phyloP scores from a whole-genome alignment of 2,113 vertebrate species.

The Acrocephalus arundinaceus region DNA sequence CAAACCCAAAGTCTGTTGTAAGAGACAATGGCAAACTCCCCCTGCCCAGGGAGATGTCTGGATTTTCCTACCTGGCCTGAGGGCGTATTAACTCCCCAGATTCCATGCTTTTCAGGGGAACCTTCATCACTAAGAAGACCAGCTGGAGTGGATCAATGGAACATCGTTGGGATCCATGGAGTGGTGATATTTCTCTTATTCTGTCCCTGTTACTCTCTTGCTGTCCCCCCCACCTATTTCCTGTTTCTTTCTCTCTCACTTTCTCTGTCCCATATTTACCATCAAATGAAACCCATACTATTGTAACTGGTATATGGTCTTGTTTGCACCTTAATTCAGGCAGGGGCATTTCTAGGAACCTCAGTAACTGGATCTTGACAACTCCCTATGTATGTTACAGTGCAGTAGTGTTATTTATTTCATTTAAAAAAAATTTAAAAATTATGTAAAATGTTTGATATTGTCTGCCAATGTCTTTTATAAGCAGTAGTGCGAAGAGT shows the following conservation, averaged over 20 bases:
- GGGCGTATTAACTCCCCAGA: not conserved
- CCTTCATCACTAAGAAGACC: not conserved
- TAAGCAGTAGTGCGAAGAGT: not conserved
- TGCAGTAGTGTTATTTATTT: not conserved
- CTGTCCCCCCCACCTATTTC: too few species aligned
- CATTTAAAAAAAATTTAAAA: not conserved
- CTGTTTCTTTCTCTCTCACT: not conserved
- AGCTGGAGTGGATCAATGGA: not conserved
- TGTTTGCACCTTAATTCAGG: not conserved
- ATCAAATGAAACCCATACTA: not conserved
- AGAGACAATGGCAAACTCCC: not conserved
- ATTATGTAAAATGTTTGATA: not conserved
- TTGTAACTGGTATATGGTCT: not conserved
- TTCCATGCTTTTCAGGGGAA: not conserved
- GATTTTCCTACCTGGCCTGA: not conserved
- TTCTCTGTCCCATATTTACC: too few species aligned
- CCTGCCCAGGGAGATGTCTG: not conserved
- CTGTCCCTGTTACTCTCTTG: not conserved
- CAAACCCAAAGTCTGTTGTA: not conserved
- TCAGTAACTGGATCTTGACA: not conserved
- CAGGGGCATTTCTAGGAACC: not conserved
- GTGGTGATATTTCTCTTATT: not conserved
- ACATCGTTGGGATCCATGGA: rapidly evolving
- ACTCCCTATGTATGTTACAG: not conserved
- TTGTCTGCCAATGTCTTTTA: not conserved